Conservation (phyloP, 2,113 vertebrate genomes). For the Gadus chalcogrammus region DNA sequence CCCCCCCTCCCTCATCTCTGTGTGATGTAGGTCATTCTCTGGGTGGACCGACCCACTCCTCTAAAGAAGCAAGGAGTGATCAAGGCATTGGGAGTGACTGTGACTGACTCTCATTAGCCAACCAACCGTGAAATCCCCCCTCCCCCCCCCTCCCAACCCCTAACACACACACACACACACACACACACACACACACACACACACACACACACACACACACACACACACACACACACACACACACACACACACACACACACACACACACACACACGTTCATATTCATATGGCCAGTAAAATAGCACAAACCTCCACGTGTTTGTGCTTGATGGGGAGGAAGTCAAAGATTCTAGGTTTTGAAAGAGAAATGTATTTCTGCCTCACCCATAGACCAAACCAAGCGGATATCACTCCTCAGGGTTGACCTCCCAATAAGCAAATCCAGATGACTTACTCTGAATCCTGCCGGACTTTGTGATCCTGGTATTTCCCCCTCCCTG, state of each 20-base stretch:
- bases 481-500: neutral
- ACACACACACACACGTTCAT: neutral
- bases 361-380: neutral
- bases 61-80: conserved; percentile 23
- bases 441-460: too few relatives aligned
- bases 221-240: too few relatives aligned
- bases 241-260: too few relatives aligned
- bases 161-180: neutral
- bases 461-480: too few relatives aligned
- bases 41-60: conserved; percentile 37
- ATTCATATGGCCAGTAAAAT: conserved; percentile 8
- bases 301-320: neutral
- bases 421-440: too few relatives aligned
- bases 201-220: too few relatives aligned
- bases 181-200: neutral
- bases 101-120: conserved; percentile 33
- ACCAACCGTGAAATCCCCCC: conserved; percentile 3
- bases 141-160: too few relatives aligned
- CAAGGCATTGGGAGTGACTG: conserved; percentile 32
- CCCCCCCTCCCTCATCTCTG: conserved; percentile 31
- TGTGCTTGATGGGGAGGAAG: neutral
- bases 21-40: conserved; percentile 59
- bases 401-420: too few relatives aligned
- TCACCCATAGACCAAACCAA: too few relatives aligned
- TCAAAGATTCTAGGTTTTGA: neutral